phyloP scores from a whole-genome alignment of 2,888 invertebrate genomes.

The Drosophila sordidula region DNA sequence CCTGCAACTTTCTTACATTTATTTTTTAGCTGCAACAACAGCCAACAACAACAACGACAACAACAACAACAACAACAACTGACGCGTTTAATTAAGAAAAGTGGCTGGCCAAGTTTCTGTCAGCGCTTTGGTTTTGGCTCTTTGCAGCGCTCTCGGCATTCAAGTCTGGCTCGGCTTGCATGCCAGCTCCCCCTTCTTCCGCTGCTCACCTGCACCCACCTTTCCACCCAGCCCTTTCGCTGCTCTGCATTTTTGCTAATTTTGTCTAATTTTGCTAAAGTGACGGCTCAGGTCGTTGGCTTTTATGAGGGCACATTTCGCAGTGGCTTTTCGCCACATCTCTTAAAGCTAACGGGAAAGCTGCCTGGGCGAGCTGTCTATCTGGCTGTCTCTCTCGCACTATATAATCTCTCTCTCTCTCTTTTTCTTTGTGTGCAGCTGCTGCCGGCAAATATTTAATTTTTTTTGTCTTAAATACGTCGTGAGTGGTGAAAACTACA shows the following conservation, averaged over 20 bases:
- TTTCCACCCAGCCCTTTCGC: constrained; percentile 8
- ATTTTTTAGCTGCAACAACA: constrained; percentile 16
- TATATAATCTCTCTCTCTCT: neutral
- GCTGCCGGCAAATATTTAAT: constrained; percentile 67
- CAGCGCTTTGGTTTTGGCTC: constrained; percentile 35
- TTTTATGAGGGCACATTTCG: constrained; percentile 50
- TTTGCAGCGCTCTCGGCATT: constrained; percentile 43
- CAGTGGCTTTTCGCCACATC: constrained; percentile 19
- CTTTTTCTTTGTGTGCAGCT: neutral
- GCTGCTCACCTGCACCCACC: neutral
- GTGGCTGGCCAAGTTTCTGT: constrained; percentile 69
- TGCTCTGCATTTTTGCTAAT: constrained; percentile 61
- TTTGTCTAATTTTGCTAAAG: constrained; percentile 68
- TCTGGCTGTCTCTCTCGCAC: neutral
- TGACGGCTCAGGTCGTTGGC: constrained; percentile 61
- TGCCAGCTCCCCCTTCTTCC: neutral
- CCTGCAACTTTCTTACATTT: constrained; percentile 3
- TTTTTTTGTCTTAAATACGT: constrained; percentile 57
- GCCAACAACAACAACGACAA: constrained; percentile 19
- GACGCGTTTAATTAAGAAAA: constrained; percentile 80
- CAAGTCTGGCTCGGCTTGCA: constrained; percentile 21
- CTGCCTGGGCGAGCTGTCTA: constrained; percentile 4
- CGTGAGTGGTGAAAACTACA: constrained; percentile 20
- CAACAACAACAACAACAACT: constrained; percentile 33
- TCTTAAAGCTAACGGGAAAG: constrained; percentile 22